Percentiles rank a stretch among this genome's conserved stretches.
These are phyloP conservation scores for Penaeus japonicus DNA, from an alignment of 1,140 invertebrate species.

Conservation along the genomic window DNA sequence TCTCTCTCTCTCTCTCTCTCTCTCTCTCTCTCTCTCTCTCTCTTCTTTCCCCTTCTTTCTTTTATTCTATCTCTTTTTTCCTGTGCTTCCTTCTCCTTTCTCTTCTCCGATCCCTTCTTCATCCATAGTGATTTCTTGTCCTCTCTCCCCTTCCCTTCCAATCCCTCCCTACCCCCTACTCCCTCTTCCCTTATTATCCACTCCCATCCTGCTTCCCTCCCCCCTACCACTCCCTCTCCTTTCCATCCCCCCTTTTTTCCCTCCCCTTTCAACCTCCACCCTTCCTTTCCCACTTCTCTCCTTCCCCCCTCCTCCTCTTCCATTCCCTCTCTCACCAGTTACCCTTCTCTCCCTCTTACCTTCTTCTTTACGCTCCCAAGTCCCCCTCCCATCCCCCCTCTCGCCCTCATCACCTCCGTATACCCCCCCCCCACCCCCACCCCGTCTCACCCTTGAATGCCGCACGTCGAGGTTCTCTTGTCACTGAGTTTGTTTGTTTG, in stretches of 20 bases:
- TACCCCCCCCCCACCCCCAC: neutral
- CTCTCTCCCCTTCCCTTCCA: too few relatives aligned
- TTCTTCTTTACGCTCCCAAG: neutral
- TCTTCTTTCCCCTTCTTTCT: too few relatives aligned
- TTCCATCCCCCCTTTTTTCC: neutral
- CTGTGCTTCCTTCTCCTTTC: too few relatives aligned
- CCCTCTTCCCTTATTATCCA: neutral
- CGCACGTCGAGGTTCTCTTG: too few relatives aligned
- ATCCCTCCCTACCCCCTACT: neutral
- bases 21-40: too few relatives aligned
- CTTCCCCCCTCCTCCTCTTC: neutral
- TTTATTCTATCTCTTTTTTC: too few relatives aligned
- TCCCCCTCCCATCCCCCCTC: neutral
- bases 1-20: too few relatives aligned
- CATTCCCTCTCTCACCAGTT: neutral
- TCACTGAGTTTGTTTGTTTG: too few relatives aligned
- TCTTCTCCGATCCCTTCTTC: too few relatives aligned
- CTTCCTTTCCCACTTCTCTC: neutral
- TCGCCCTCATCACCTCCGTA: neutral
- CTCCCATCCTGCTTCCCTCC: neutral
- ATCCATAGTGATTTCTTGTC: too few relatives aligned
- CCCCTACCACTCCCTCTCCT: neutral
- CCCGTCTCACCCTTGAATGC: too few relatives aligned
- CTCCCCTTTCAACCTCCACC: neutral
- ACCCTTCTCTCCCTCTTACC: neutral